Percentiles rank a stretch among this genome's conserved stretches.
Evolutionary conservation across 2,797 vertebrate genomes (phyloP).

Genomic region (Anguilla anguilla): DNA sequence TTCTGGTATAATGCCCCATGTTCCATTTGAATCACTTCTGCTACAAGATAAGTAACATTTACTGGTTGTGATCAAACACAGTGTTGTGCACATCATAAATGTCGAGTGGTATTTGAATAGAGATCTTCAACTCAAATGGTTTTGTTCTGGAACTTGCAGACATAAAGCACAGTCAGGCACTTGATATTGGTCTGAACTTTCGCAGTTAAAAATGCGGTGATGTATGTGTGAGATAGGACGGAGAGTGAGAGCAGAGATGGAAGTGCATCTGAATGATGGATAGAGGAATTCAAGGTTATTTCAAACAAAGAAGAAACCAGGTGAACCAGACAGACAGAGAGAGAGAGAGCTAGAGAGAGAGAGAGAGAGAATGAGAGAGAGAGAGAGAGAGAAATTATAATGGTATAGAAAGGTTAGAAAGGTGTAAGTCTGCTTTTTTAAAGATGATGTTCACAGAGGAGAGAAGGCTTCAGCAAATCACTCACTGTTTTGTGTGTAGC

Average conservation of each 20-base stretch:
- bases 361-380: not conserved
- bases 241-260: not conserved
- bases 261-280: not conserved
- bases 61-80: not conserved
- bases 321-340: not conserved
- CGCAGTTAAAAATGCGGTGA: not conserved
- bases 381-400: not conserved
- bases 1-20: not conserved
- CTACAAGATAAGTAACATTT: not conserved
- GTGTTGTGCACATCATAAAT: not conserved
- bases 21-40: not conserved
- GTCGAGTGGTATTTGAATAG: not conserved
- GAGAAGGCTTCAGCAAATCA: no score
- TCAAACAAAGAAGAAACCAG: not conserved
- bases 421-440: not conserved
- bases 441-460: not conserved
- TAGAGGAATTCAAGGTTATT: not conserved
- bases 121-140: not conserved
- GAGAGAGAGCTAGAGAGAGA: not conserved
- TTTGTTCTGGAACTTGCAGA: not conserved
- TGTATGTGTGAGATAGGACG: not conserved
- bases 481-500: not conserved
- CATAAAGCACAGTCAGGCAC: not conserved
- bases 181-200: not conserved
- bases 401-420: conserved; percentile 5